Evolutionary conservation across 2,888 invertebrate species (phyloP).

Genomic region (Chloroclysta siterata): DNA sequence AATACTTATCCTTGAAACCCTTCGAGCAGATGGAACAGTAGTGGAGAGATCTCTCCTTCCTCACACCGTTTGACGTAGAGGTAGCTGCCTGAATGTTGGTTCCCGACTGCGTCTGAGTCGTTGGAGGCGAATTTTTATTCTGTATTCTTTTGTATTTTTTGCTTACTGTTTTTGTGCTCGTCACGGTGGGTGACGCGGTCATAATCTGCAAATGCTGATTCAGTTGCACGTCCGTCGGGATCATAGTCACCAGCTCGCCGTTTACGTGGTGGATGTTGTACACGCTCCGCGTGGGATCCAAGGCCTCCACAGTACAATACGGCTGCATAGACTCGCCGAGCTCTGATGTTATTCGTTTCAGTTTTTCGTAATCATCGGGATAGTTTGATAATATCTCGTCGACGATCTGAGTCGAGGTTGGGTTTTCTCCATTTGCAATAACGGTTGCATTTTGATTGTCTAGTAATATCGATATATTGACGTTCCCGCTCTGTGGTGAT

Average conservation of each 20-base stretch:
- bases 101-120: slow-evolving; percentile 66
- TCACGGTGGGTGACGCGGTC: slow-evolving; percentile 85
- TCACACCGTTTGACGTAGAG: slow-evolving; percentile 88
- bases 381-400: slow-evolving; percentile 88
- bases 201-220: slow-evolving; percentile 84
- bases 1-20: slow-evolving; percentile 98
- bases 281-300: slow-evolving; percentile 81
- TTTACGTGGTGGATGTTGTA: slow-evolving; percentile 83
- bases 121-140: slow-evolving; percentile 78
- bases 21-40: slow-evolving; percentile 97
- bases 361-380: slow-evolving; percentile 93
- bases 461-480: slow-evolving; percentile 79
- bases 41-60: slow-evolving; percentile 94
- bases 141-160: slow-evolving; percentile 90
- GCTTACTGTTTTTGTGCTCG: slow-evolving; percentile 86
- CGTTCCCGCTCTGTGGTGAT: slow-evolving; percentile 69
- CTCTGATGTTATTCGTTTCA: slow-evolving; percentile 93
- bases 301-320: slow-evolving; percentile 85
- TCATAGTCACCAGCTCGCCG: slow-evolving; percentile 79
- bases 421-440: slow-evolving; percentile 79
- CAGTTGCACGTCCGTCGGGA: slow-evolving; percentile 75
- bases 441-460: slow-evolving; percentile 76
- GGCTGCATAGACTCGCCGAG: slow-evolving; percentile 91
- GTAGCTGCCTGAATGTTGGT: slow-evolving; percentile 81
- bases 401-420: slow-evolving; percentile 86